A percentile compares a stretch with the other conserved stretches of the same genome.
Conservation (phyloP, 2,797 vertebrate genomes). For the Pipistrellus pygmaeus region DNA sequence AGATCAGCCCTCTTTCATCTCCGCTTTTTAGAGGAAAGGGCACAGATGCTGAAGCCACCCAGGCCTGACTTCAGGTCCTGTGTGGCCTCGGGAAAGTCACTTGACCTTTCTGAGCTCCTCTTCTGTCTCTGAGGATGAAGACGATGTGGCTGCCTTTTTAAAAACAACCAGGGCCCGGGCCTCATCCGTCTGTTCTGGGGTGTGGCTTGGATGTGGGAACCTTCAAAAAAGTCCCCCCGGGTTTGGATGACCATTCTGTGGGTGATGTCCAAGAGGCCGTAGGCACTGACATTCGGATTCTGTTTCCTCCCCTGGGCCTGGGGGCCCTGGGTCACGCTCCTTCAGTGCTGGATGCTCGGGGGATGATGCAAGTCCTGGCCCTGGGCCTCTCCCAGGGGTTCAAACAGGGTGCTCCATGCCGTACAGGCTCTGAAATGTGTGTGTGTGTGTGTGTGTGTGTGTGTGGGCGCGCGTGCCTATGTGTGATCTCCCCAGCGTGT, state of each 20-base stretch:
- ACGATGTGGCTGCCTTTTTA: neutral
- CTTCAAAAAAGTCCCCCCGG: neutral
- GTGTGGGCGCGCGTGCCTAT: too few relatives aligned
- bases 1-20: neutral
- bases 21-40: neutral
- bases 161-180: neutral
- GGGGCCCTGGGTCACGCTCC: rapidly evolving
- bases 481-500: slow-evolving; percentile 81
- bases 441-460: neutral
- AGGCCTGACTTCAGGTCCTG: neutral
- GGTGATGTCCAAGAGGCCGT: neutral
- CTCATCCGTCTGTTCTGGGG: too few relatives aligned
- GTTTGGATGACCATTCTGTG: neutral
- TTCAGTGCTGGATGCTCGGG: rapidly evolving
- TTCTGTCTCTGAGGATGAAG: neutral
- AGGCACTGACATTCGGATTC: neutral
- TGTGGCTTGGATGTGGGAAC: neutral
- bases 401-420: too few relatives aligned
- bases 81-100: neutral
- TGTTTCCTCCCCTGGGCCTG: neutral
- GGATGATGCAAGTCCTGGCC: neutral
- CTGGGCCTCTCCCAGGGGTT: neutral
- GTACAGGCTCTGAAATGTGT: neutral
- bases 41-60: neutral
- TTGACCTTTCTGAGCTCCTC: neutral